phyloP scores from a whole-genome alignment of 2,797 vertebrate species.

The Varecia variegata region DNA sequence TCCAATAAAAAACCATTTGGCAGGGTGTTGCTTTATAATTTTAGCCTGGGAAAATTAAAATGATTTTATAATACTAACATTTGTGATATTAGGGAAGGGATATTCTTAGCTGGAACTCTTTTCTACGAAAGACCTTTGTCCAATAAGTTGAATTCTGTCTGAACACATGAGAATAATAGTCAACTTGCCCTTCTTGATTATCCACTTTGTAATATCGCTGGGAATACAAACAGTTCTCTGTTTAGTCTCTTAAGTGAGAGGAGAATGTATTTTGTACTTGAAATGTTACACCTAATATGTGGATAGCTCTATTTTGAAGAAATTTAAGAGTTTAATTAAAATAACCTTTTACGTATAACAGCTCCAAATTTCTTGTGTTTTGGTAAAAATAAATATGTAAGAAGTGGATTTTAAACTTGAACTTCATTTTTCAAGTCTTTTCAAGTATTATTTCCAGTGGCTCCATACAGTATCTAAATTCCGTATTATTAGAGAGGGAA shows the following conservation, averaged over 20 bases:
- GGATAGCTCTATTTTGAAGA: neutral
- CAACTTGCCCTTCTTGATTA: neutral
- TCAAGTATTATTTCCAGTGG: neutral
- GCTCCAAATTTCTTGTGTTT: neutral
- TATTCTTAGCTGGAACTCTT: neutral
- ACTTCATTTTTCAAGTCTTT: slow-evolving; percentile 26
- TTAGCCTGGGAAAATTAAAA: slow-evolving; percentile 19
- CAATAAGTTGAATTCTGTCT: neutral
- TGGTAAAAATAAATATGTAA: neutral
- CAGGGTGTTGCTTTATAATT: neutral
- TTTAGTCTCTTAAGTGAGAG: neutral
- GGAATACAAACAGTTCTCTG: neutral
- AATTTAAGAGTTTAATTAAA: slow-evolving; percentile 22
- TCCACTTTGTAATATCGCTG: neutral
- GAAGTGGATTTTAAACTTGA: neutral
- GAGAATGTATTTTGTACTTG: neutral
- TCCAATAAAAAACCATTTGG: neutral
- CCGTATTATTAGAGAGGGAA: neutral
- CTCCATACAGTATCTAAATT: neutral
- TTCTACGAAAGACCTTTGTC: slow-evolving; percentile 10
- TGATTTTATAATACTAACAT: slow-evolving; percentile 20
- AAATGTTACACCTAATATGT: neutral
- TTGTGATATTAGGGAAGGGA: neutral
- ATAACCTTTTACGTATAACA: slow-evolving; percentile 34
- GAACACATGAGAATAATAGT: neutral